Evolutionary conservation across 2,888 invertebrate genomes (phyloP), one percentile per base, ranked within the genome.

Genomic region (Ypsolopha scabrella): DNA sequence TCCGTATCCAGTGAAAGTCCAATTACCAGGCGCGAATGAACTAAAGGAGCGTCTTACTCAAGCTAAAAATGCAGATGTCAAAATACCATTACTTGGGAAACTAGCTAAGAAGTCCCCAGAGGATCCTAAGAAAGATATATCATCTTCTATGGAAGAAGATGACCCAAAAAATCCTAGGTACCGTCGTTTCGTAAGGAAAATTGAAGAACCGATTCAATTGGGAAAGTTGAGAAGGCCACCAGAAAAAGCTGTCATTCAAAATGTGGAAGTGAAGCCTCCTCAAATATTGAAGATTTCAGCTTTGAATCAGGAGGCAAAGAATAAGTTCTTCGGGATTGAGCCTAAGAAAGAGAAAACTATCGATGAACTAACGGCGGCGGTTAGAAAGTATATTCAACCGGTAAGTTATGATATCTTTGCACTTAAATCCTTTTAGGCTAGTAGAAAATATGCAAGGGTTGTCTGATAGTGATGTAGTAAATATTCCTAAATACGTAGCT

Each of bases 331-430:
- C 51, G 86, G 85, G 0, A 53, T 83, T 10, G 82, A 81, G 7
- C 53, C 65, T 35, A 80, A 77, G 65, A 79, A 75, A 52, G 82
- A 79, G 58, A 80, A 73, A 57, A 82, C 62, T 49, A 67, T 83
- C 7, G 85, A 86, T 44, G 85, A 85, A 55, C 56, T 83, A 49
- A 65, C 80, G 0, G 85, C 85, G 33, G 80, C 82, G 44, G 83
- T 86, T 7, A 73, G 82, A 62, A 85, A 77, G 60, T 86, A 78
- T 65, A 81, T 85, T 66, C 80, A 83, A 56, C 77, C 80, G 58
- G 85, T 85, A 50, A 77, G 80, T 68, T 34, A n/a, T n/a, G n/a
- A n/a, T n/a, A 13, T 38, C 6, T 24, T 24, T 24, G 38, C 8
- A 9, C n/a, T n/a, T n/a, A n/a, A n/a, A n/a, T n/a, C n/a, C n/a